Evolutionary conservation across 2,113 vertebrate genomes (phyloP), one percentile per base, ranked within the genome.

Genomic region (Lonchura striata): DNA sequence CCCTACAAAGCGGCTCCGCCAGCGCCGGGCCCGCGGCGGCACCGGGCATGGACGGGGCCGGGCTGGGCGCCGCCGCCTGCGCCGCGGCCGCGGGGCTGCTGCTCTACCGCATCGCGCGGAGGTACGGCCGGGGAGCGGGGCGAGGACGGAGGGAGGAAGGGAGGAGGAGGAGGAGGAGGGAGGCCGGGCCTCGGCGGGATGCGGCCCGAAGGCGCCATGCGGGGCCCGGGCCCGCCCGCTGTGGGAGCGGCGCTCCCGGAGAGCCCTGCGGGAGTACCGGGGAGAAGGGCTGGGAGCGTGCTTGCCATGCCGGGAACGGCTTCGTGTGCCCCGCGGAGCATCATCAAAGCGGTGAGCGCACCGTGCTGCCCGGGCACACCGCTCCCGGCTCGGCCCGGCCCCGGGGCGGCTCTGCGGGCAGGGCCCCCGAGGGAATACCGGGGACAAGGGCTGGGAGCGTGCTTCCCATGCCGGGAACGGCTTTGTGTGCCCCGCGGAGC

Each of bases 21-120:
- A 80, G 65, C 72, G 77, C 64, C 91, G 96, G 97, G 97, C 93
- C 94, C 90, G 72, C 52, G 94, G 53, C 53, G 31, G 53, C 53
- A 20, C 31, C 52, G 39, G 84, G 87, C 56, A 99, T 99, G 99
- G 98, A 99, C 44, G 91, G 95, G 24, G 96, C 98, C 60, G 97
- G 97, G 86, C 90, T 99, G 96, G 98, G 98, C 16, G 98, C 98
- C 14, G 98, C 99, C 56, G 97, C 98, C 20, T 99, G 98, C 50
- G 98, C 98, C 28, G 98, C 99, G 10, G 96, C 98, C 37, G 98
- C 98, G 31, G 99, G 98, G 69, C 97, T 98, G 82, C 95, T 99
- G 33, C 96, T 99, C 30, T 99, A 98, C 96, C 98, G 96, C 94
- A 96, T 99, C 50, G 98, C 98, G 41, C 98, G 98, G 84, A 98